Conservation (phyloP, 2,797 vertebrate species). For the Orestias chungarensis region DNA sequence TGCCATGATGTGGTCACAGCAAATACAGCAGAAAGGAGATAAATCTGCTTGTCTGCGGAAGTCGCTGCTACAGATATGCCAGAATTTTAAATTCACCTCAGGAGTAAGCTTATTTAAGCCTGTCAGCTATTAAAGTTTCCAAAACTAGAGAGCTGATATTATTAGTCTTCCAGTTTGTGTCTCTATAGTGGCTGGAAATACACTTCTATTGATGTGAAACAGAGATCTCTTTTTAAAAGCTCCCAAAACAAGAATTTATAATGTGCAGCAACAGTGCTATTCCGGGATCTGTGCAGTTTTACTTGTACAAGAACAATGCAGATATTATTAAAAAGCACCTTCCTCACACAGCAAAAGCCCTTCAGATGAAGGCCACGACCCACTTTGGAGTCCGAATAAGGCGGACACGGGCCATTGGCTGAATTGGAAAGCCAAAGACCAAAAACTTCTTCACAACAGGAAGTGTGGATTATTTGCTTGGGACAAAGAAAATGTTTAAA, state of each 20-base stretch:
- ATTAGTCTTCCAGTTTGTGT: conserved; percentile 20
- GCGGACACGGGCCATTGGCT: too few relatives aligned
- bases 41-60: conserved; percentile 61
- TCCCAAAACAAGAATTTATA: background rate
- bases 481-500: too few relatives aligned
- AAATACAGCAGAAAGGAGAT: conserved; percentile 67
- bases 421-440: too few relatives aligned
- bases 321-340: too few relatives aligned
- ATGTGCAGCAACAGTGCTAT: background rate
- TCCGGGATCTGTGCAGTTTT: background rate
- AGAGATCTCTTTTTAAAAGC: background rate
- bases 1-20: conserved; percentile 73
- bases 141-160: conserved; percentile 44
- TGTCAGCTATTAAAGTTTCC: conserved; percentile 55
- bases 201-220: background rate
- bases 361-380: too few relatives aligned
- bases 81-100: conserved; percentile 61
- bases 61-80: conserved; percentile 57
- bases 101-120: conserved; percentile 54
- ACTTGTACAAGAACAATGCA: background rate
- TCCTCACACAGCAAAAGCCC: too few relatives aligned
- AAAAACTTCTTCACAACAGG: too few relatives aligned
- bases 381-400: too few relatives aligned
- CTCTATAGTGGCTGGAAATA: conserved; percentile 13
- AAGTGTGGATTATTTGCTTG: too few relatives aligned